Percentiles rank a stretch among this genome's conserved stretches.
Evolutionary conservation across 2,113 vertebrate genomes (phyloP).

Genomic region (Fulmarus glacialis): DNA sequence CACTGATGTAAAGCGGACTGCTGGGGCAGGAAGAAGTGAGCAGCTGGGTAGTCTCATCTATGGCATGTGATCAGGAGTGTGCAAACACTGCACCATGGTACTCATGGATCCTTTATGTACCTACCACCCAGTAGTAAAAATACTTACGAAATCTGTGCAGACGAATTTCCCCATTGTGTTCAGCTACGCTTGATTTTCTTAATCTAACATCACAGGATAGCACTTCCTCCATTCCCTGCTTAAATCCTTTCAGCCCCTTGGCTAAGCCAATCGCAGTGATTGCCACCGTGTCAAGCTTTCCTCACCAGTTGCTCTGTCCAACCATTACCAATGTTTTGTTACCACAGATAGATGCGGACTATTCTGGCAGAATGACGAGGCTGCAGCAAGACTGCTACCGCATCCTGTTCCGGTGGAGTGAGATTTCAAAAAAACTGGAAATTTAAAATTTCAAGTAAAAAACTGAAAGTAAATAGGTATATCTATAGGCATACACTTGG

Average conservation of each 20-base stretch:
- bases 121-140: not conserved
- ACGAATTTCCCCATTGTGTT: not conserved
- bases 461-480: not conserved
- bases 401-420: not conserved
- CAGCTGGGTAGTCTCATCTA: not conserved
- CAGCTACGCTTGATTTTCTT: not conserved
- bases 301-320: not conserved
- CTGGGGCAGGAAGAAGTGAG: not conserved
- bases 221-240: not conserved
- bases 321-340: not conserved
- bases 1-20: not conserved
- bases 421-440: not conserved
- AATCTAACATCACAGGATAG: not conserved
- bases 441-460: not conserved
- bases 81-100: not conserved
- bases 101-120: not conserved
- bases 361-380: not conserved
- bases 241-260: not conserved
- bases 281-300: not conserved
- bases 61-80: rapidly evolving
- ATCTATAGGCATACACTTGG: not conserved
- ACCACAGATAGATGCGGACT: not conserved
- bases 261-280: not conserved
- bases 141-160: not conserved
- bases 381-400: not conserved